Percentiles rank a stretch among this genome's conserved stretches.
phyloP scores from a whole-genome alignment of 2,113 vertebrate species.

The Amazona vittata region DNA sequence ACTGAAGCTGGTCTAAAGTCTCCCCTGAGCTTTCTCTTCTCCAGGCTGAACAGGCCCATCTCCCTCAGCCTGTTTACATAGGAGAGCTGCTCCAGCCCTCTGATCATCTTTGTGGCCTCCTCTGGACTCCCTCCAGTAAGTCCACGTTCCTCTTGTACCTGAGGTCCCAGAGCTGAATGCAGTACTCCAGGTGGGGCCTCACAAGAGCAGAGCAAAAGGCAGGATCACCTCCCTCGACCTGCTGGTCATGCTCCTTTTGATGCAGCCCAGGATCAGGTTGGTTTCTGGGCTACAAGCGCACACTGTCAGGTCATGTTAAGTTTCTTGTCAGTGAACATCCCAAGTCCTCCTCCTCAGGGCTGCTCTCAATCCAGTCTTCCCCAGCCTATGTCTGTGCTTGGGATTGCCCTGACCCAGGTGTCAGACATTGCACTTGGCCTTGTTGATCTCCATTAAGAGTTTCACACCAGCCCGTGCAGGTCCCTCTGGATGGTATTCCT shows the following conservation, averaged over 20 bases:
- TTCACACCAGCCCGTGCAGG: background rate
- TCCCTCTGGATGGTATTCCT: background rate
- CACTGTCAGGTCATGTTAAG: background rate
- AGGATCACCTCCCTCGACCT: background rate
- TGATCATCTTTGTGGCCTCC: background rate
- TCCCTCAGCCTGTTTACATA: background rate
- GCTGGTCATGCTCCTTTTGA: background rate
- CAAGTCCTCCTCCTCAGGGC: background rate
- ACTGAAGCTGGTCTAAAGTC: background rate
- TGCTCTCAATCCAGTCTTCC: background rate
- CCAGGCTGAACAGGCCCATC: background rate
- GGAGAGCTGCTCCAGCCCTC: background rate
- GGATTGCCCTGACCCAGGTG: background rate
- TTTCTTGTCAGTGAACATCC: background rate
- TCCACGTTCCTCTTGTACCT: background rate
- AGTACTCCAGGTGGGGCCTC: background rate
- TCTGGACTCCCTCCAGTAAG: background rate
- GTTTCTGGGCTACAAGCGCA: background rate
- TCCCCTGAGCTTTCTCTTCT: background rate
- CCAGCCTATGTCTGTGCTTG: background rate
- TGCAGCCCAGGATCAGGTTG: background rate
- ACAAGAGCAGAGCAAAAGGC: background rate
- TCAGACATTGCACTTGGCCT: background rate
- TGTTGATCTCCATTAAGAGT: background rate
- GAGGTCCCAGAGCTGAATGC: background rate